Percentiles rank a stretch among this genome's conserved stretches.
phyloP scores from a whole-genome alignment of 2,888 invertebrate species.

The Cactoblastis cactorum region DNA sequence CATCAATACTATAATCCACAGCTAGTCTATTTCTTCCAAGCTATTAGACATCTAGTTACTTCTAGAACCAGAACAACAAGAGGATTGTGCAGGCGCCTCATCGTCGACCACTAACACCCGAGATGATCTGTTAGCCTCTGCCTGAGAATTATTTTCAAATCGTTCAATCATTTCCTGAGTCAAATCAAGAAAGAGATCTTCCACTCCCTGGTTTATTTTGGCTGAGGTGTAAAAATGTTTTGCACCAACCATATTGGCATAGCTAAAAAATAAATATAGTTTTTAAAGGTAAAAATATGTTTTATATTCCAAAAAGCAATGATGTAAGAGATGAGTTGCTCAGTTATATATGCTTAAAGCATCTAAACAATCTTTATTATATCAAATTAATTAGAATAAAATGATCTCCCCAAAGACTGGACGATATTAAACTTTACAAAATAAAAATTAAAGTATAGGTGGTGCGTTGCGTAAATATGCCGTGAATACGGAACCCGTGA shows the following conservation, averaged over 20 bases:
- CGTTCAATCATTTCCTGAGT: constrained; percentile 85
- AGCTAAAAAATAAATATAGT: constrained; percentile 76
- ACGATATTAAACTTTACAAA: no score
- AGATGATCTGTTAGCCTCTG: constrained; percentile 44
- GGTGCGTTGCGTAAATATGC: no score
- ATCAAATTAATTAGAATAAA: no score
- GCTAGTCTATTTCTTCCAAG: no score
- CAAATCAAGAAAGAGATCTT: constrained; percentile 92
- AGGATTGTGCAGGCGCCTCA: constrained; percentile 48
- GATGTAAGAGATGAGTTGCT: no score
- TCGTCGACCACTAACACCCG: constrained; percentile 68
- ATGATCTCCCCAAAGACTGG: no score
- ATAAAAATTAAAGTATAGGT: no score
- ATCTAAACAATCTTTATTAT: no score
- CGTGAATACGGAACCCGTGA: no score
- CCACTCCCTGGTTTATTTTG: constrained; percentile 93
- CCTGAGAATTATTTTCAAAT: constrained; percentile 45
- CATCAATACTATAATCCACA: no score
- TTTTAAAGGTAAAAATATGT: not conserved
- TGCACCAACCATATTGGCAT: constrained; percentile 94
- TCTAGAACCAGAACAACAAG: constrained; percentile 57
- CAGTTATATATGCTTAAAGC: no score
- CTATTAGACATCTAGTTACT: constrained; percentile 31
- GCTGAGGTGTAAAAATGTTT: constrained; percentile 96
- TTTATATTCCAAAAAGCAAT: no score